These are phyloP conservation scores for Zhuqinia jingwanae DNA, from an alignment of 2,888 invertebrate genomes.

Conservation along the genomic window DNA sequence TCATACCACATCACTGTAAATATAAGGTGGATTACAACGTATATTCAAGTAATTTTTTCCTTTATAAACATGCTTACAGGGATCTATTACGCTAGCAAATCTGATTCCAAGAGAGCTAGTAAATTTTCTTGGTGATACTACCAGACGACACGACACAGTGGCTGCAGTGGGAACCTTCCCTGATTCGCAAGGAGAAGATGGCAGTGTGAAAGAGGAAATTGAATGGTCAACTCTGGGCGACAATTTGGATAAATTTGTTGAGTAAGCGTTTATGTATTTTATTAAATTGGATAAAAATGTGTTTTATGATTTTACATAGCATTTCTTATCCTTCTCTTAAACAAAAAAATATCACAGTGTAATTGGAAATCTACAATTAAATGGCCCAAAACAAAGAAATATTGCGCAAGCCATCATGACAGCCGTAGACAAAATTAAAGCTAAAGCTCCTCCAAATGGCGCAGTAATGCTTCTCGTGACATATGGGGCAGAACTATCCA, in stretches of 20 bases:
- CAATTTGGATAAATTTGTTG: slow-evolving; percentile 40
- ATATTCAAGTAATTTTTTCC: no score
- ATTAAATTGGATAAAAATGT: neutral
- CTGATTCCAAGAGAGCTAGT: slow-evolving; percentile 51
- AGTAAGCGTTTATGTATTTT: neutral
- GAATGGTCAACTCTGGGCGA: slow-evolving; percentile 65
- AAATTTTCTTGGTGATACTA: neutral
- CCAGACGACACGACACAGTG: slow-evolving; percentile 3
- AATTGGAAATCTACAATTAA: slow-evolving; percentile 28
- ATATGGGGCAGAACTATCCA: slow-evolving; percentile 54
- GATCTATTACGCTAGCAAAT: slow-evolving; percentile 52
- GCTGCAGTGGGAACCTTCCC: slow-evolving; percentile 65
- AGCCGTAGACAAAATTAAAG: slow-evolving; percentile 57
- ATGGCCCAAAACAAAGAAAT: slow-evolving; percentile 60
- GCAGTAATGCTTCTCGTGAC: slow-evolving; percentile 69
- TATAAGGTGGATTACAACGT: no score
- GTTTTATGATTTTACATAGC: neutral
- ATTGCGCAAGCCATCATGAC: slow-evolving; percentile 56
- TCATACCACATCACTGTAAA: neutral
- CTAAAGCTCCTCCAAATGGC: slow-evolving; percentile 65
- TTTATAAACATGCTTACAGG: slow-evolving; percentile 25
- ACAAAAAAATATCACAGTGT: slow-evolving; percentile 53
- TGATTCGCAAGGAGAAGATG: neutral
- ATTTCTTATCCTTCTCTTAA: neutral
- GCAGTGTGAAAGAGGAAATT: slow-evolving; percentile 39